These are phyloP conservation scores for Sorex maritimensis DNA, from an alignment of 2,797 vertebrate genomes.

Conservation along the genomic window DNA sequence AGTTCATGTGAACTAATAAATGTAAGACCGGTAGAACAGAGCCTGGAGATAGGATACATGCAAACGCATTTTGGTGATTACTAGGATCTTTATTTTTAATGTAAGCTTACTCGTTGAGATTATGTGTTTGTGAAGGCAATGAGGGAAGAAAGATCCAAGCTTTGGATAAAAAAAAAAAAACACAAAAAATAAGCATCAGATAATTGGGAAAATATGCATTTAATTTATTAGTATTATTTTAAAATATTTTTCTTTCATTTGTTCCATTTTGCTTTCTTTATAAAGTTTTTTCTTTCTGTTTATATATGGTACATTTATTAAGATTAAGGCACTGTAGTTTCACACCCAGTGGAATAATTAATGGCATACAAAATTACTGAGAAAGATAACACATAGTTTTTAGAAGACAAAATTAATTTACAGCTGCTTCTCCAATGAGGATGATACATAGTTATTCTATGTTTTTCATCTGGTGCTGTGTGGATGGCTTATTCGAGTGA, in stretches of 20 bases:
- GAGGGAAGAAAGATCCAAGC: not conserved
- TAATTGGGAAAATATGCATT: not conserved
- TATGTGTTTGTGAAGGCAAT: not conserved
- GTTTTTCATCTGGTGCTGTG: not conserved
- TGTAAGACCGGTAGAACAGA: not conserved
- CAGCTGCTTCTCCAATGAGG: not conserved
- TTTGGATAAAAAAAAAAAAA: slow-evolving; percentile 6
- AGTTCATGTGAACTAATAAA: not conserved
- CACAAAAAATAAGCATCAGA: not conserved
- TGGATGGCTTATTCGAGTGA: not conserved
- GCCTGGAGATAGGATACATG: not conserved
- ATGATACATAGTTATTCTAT: not conserved
- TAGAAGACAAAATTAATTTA: not conserved
- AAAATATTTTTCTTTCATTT: slow-evolving; percentile 21
- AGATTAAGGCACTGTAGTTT: slow-evolving; percentile 12
- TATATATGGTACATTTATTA: slow-evolving; percentile 17
- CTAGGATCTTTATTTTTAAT: not conserved
- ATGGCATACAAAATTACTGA: not conserved
- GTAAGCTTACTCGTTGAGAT: slow-evolving; percentile 32
- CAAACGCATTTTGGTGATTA: not conserved
- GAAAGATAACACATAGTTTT: not conserved
- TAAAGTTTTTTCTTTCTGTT: slow-evolving; percentile 5
- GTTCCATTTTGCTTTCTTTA: not conserved
- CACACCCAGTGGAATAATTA: not conserved
- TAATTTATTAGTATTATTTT: not conserved